A percentile compares a stretch with the other conserved stretches of the same genome.
Evolutionary conservation across 1,140 invertebrate species (phyloP).

Genomic region (Zeugodacus cucurbitae): DNA sequence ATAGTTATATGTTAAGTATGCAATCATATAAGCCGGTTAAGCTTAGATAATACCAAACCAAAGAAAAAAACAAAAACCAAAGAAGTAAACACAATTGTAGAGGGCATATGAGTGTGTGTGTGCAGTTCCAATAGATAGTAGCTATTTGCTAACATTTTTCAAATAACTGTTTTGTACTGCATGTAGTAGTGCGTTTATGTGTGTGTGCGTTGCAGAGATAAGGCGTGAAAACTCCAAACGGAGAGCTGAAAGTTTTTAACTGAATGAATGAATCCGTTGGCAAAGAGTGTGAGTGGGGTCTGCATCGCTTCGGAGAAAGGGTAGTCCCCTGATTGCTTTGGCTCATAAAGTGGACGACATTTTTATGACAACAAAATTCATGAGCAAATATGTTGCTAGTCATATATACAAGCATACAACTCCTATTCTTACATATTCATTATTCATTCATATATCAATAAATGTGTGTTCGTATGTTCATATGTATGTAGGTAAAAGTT

Average conservation of each 20-base stretch:
- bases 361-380: constrained; percentile 18
- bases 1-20: not conserved
- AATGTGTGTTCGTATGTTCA: not conserved
- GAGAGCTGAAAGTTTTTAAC: not conserved
- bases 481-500: not conserved
- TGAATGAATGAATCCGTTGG: not conserved
- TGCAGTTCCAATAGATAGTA: no score
- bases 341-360: not conserved
- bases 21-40: constrained; percentile 2
- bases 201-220: no score
- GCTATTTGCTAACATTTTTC: no score
- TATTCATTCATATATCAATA: no score
- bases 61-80: no score
- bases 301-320: no score
- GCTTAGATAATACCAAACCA: not conserved
- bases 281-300: not conserved
- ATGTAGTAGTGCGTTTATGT: no score
- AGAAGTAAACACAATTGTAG: not conserved
- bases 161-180: not conserved
- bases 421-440: not conserved
- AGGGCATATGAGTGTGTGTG: not conserved
- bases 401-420: not conserved
- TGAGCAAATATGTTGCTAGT: not conserved
- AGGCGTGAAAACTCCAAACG: not conserved
- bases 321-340: not conserved